Evolutionary conservation across 2,113 vertebrate species (phyloP).

Genomic region (Chelonoidis abingdonii): DNA sequence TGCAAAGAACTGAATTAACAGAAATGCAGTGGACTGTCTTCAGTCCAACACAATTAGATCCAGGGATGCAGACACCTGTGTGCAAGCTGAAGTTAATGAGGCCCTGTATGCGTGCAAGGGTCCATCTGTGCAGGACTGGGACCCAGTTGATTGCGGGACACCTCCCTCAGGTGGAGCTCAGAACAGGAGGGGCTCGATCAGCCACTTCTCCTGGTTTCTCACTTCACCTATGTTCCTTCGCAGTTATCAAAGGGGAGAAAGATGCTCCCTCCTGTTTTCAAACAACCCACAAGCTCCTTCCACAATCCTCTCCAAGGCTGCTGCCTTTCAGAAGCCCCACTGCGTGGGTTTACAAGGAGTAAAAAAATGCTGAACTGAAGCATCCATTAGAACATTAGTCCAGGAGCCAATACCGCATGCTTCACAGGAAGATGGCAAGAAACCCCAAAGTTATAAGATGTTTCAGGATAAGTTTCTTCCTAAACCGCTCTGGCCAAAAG

Average conservation of each 20-base stretch:
- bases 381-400: neutral
- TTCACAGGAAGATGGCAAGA: neutral
- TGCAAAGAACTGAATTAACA: neutral
- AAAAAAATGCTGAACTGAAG: neutral
- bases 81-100: neutral
- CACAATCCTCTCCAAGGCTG: neutral
- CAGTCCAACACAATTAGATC: neutral
- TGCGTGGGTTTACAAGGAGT: accelerated
- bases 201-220: neutral
- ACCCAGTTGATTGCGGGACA: neutral
- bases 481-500: neutral
- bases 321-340: accelerated
- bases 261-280: accelerated
- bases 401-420: neutral
- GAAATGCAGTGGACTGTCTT: neutral
- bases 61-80: neutral
- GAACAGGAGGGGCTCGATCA: neutral
- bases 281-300: neutral
- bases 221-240: neutral
- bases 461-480: neutral
- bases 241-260: neutral
- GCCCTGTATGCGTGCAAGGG: neutral
- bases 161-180: neutral
- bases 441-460: neutral
- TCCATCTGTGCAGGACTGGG: neutral